Evolutionary conservation across 2,797 vertebrate genomes (phyloP).

Genomic region (Pteronotus mesoamericanus): DNA sequence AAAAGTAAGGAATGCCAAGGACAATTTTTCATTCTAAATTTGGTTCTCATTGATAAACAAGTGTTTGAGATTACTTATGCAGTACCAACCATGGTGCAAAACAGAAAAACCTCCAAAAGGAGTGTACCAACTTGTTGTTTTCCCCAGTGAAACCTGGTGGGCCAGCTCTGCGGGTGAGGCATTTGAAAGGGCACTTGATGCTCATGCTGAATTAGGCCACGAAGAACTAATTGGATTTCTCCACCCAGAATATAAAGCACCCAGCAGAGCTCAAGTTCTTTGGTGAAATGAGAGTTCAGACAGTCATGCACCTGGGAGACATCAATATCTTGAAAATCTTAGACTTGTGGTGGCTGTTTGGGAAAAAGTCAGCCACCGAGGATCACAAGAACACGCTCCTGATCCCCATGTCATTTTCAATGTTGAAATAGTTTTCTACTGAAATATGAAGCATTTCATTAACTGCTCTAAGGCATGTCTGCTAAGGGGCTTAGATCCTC

Average conservation of each 20-base stretch:
- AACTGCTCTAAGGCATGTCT: not conserved
- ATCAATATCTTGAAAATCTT: slow-evolving; percentile 85
- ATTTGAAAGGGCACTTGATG: slow-evolving; percentile 82
- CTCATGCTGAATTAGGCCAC: slow-evolving; percentile 85
- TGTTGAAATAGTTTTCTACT: slow-evolving; percentile 83
- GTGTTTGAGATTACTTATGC: slow-evolving; percentile 87
- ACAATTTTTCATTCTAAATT: slow-evolving; percentile 83
- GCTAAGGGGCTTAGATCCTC: not conserved
- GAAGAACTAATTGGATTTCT: slow-evolving; percentile 86
- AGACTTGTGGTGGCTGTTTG: slow-evolving; percentile 89
- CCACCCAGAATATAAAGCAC: slow-evolving; percentile 85
- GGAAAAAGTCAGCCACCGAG: slow-evolving; percentile 84
- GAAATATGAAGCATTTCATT: not conserved
- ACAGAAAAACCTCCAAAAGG: slow-evolving; percentile 86
- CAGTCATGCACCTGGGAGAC: slow-evolving; percentile 83
- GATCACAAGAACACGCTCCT: slow-evolving; percentile 86
- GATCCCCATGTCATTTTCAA: slow-evolving; percentile 85
- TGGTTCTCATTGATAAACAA: slow-evolving; percentile 85
- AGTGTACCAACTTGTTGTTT: slow-evolving; percentile 88
- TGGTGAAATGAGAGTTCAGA: slow-evolving; percentile 91
- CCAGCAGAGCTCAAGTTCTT: slow-evolving; percentile 87
- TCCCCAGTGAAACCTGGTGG: slow-evolving; percentile 89
- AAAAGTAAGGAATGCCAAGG: slow-evolving; percentile 86
- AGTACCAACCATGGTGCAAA: slow-evolving; percentile 89
- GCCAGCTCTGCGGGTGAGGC: slow-evolving; percentile 85